A percentile compares a stretch with the other conserved stretches of the same genome.
Conservation (phyloP, 2,888 invertebrate genomes). For the Gasteruption jaculator region DNA sequence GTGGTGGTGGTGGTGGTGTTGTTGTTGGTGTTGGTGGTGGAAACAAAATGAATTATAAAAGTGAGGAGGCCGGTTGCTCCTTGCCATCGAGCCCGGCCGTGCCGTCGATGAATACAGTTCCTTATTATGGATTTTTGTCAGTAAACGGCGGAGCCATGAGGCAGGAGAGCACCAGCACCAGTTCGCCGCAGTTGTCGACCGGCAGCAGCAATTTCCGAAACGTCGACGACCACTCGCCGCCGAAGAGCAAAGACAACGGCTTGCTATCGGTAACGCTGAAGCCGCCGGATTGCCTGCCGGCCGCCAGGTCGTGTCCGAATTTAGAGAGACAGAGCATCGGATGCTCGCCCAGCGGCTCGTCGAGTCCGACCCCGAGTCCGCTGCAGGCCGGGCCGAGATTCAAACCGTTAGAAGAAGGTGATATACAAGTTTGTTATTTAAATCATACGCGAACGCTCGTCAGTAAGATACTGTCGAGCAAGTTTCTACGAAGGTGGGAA, state of each 20-base stretch:
- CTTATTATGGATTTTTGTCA: constrained; percentile 52
- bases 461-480: constrained; percentile 73
- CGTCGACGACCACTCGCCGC: constrained; percentile 9
- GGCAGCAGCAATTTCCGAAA: constrained; percentile 21
- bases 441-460: constrained; percentile 75
- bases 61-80: constrained; percentile 54
- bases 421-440: constrained; percentile 70
- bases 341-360: constrained; percentile 52
- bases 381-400: constrained; percentile 58
- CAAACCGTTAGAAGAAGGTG: constrained; percentile 69
- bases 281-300: constrained; percentile 46
- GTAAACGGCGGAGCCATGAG: constrained; percentile 53
- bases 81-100: constrained; percentile 47
- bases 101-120: constrained; percentile 36
- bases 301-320: constrained; percentile 52
- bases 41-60: constrained; percentile 37
- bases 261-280: no score
- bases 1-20: constrained; percentile 19
- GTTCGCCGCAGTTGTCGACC: constrained; percentile 45
- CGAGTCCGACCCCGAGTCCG: constrained; percentile 50
- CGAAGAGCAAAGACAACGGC: constrained; percentile 33
- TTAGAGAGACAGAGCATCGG: constrained; percentile 57
- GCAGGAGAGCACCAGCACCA: constrained; percentile 49
- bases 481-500: constrained; percentile 75
- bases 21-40: constrained; percentile 27